A percentile compares a stretch with the other conserved stretches of the same genome.
Conservation (phyloP, 2,797 vertebrate genomes). For the Gymnopithys bicolor region DNA sequence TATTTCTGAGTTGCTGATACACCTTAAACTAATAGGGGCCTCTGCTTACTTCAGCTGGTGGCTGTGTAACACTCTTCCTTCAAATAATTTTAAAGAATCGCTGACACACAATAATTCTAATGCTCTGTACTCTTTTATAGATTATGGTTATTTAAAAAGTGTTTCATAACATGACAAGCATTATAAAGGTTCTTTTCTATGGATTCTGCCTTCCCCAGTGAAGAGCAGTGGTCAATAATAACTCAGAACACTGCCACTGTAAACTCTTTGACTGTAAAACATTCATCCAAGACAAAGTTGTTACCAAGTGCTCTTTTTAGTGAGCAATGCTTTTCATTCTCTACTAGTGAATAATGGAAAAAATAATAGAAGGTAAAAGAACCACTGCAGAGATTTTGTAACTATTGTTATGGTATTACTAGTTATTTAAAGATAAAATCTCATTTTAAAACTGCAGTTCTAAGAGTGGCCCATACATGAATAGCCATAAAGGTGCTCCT, state of each 20-base stretch:
- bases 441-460: neutral
- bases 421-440: conserved; percentile 18
- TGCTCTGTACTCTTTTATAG: neutral
- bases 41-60: conserved; percentile 13
- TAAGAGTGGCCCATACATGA: neutral
- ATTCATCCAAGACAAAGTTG: neutral
- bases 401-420: neutral
- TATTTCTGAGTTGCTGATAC: neutral
- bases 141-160: neutral
- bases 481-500: neutral
- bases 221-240: neutral
- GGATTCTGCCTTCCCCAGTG: neutral
- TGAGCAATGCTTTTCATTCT: neutral
- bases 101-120: neutral
- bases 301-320: neutral
- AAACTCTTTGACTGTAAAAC: neutral
- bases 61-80: neutral
- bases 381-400: neutral
- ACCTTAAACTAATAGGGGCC: neutral
- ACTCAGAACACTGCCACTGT: neutral
- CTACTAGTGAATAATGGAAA: neutral
- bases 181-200: neutral
- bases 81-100: conserved; percentile 1
- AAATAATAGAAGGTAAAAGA: neutral
- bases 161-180: neutral